Evolutionary conservation across 1,140 invertebrate species (phyloP).

Genomic region (Coelopa frigida): DNA sequence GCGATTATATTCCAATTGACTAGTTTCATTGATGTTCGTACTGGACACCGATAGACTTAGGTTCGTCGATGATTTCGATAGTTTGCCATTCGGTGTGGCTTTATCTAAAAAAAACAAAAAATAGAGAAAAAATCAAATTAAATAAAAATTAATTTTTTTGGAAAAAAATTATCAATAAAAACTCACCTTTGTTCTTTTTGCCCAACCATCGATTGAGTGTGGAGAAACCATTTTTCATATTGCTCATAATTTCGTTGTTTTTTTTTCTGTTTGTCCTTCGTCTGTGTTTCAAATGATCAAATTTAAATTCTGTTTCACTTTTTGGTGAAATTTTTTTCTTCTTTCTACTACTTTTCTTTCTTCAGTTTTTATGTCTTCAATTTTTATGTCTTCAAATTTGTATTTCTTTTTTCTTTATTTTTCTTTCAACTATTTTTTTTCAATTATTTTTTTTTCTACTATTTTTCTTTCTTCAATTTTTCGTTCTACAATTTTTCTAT

Average conservation of each 20-base stretch:
- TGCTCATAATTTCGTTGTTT: slow-evolving; percentile 38
- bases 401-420: no score
- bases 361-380: no score
- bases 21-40: slow-evolving; percentile 39
- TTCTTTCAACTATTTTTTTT: no score
- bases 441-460: no score
- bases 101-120: slow-evolving; percentile 8
- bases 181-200: slow-evolving; percentile 36
- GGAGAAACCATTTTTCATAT: slow-evolving; percentile 42
- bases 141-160: background rate
- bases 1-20: slow-evolving; percentile 43
- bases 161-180: background rate
- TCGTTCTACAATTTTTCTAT: no score
- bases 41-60: slow-evolving; percentile 36
- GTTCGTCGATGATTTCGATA: slow-evolving; percentile 42
- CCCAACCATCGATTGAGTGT: slow-evolving; percentile 44
- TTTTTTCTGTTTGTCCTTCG: no score
- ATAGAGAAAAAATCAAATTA: background rate
- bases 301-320: no score
- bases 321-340: no score
- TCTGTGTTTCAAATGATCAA: no score
- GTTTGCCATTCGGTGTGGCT: slow-evolving; percentile 29
- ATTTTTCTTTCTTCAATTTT: no score
- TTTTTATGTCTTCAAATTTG: no score
- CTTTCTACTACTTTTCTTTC: no score